Conservation (phyloP, 2,888 invertebrate genomes). For the Argyra leucocephala region DNA sequence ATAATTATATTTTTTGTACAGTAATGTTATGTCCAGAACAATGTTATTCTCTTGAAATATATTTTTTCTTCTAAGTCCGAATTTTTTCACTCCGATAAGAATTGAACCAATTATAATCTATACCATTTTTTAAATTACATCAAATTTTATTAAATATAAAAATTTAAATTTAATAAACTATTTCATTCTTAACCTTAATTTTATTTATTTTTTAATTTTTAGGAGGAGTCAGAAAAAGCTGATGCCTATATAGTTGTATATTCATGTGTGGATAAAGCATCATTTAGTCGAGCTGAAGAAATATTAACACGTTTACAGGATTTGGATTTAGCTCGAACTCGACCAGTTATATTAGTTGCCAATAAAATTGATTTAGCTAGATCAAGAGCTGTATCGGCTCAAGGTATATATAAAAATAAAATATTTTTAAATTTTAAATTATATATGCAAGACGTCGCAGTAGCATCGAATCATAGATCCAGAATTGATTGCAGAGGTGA, state of each 20-base stretch:
- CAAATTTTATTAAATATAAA: too few species aligned
- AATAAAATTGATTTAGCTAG: conserved; percentile 91
- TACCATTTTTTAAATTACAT: too few species aligned
- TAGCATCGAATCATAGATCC: too few species aligned
- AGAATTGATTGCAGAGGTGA: too few species aligned
- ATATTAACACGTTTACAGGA: conserved; percentile 69
- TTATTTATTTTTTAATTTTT: conserved; percentile 18
- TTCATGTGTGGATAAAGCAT: conserved; percentile 83
- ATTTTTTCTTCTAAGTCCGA: too few species aligned
- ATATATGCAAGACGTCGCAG: too few species aligned
- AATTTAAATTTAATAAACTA: conserved; percentile 12
- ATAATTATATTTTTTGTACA: too few species aligned
- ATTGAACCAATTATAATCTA: too few species aligned
- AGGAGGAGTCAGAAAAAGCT: conserved; percentile 69
- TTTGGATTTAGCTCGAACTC: conserved; percentile 62
- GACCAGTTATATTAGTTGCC: conserved; percentile 78
- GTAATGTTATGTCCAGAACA: too few species aligned
- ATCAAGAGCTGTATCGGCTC: conserved; percentile 76
- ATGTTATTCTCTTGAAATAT: too few species aligned
- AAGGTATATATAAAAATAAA: conserved; percentile 55
- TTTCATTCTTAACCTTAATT: conserved; percentile 6
- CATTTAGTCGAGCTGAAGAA: conserved; percentile 73
- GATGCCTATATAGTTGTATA: conserved; percentile 84
- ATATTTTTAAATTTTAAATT: too few species aligned
- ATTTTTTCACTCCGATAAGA: too few species aligned